Percentiles rank a stretch among this genome's conserved stretches.
These are phyloP conservation scores for Apostichopus japonicus DNA, from an alignment of 35 echinoderm and acorn worm species.

Conservation along the genomic window DNA sequence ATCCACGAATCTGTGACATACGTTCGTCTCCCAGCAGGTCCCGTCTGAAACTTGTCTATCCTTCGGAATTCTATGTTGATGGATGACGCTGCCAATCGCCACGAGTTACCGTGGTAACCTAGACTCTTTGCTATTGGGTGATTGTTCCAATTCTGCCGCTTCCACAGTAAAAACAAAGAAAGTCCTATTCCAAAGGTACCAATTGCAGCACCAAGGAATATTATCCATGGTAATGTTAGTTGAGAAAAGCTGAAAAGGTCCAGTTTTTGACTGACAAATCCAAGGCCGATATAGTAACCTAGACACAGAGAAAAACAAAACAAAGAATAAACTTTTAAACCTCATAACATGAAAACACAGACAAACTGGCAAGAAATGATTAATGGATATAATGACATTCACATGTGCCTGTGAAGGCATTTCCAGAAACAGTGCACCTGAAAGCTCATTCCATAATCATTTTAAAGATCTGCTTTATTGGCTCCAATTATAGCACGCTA, in stretches of 20 bases:
- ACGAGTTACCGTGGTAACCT: slow-evolving; percentile 77
- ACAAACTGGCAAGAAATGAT: no score
- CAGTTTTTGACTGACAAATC: slow-evolving; percentile 65
- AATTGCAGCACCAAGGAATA: slow-evolving; percentile 41
- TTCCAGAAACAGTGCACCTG: no score
- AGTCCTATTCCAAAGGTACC: slow-evolving; percentile 20
- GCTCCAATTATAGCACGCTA: no score
- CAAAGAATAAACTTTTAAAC: not conserved
- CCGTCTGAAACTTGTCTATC: slow-evolving; percentile 88
- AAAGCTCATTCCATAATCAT: no score
- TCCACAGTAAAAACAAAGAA: slow-evolving; percentile 60
- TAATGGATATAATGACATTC: no score
- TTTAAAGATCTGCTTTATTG: no score
- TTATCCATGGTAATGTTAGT: slow-evolving; percentile 49
- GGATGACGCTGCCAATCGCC: slow-evolving; percentile 69
- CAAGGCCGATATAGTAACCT: slow-evolving; percentile 89
- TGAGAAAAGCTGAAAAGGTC: slow-evolving; percentile 59
- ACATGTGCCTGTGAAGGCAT: no score
- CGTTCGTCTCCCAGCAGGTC: slow-evolving; percentile 73
- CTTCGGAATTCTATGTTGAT: slow-evolving; percentile 90
- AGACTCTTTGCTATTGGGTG: slow-evolving; percentile 80
- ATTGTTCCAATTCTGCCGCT: slow-evolving; percentile 63
- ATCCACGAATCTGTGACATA: slow-evolving; percentile 97
- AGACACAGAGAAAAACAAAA: slow-evolving; percentile 30
- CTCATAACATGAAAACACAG: no score